These are phyloP conservation scores for Amblyopsis hoosieri DNA, from an alignment of 2,797 vertebrate species.

Conservation along the genomic window DNA sequence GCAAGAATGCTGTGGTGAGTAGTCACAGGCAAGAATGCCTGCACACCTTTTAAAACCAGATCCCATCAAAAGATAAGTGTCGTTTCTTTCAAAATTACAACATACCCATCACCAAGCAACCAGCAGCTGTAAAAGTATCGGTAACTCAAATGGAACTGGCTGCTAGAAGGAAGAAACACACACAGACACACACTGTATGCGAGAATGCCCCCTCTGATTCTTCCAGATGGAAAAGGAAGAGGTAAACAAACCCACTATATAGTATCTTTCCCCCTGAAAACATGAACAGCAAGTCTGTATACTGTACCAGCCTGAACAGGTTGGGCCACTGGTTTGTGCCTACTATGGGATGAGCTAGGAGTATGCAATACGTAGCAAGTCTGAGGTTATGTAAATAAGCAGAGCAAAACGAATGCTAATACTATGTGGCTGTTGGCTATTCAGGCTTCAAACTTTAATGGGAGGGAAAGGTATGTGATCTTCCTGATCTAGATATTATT, in stretches of 20 bases:
- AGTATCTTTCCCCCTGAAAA: background rate
- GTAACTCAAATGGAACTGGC: constrained; percentile 17
- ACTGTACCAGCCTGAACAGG: no score
- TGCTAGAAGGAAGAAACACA: constrained; percentile 30
- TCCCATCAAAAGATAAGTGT: constrained; percentile 13
- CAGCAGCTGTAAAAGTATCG: constrained; percentile 27
- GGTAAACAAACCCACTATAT: constrained; percentile 22
- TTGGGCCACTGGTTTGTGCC: background rate
- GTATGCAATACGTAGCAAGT: constrained; percentile 3
- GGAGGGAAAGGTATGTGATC: no score
- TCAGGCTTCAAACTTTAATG: no score
- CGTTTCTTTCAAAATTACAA: constrained; percentile 10
- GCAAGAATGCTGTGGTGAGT: constrained; percentile 18
- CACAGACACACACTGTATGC: background rate
- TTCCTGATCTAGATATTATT: no score
- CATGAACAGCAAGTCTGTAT: no score
- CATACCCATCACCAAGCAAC: constrained; percentile 8
- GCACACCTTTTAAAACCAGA: constrained; percentile 25
- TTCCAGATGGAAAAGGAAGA: constrained; percentile 34
- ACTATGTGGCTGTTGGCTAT: background rate
- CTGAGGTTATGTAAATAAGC: constrained; percentile 61
- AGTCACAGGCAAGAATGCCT: constrained; percentile 11
- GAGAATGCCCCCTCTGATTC: background rate
- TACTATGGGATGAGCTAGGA: constrained; percentile 28
- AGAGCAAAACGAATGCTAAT: constrained; percentile 47